Evolutionary conservation across 2,888 invertebrate species (phyloP).

Genomic region (Cancer borealis): DNA sequence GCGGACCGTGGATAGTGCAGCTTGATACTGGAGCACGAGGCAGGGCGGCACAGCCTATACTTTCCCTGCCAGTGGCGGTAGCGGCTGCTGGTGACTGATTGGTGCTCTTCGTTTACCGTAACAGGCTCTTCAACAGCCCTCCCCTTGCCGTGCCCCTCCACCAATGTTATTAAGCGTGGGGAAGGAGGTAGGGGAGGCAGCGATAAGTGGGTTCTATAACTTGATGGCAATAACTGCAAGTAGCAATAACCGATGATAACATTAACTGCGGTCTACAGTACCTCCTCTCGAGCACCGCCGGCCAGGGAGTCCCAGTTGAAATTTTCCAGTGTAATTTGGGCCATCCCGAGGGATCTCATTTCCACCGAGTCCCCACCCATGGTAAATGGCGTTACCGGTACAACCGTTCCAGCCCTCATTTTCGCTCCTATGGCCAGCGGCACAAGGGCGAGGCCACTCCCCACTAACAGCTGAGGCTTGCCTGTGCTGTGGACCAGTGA

Average conservation of each 20-base stretch:
- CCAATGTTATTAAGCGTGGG: slow-evolving; percentile 1
- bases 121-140: slow-evolving; percentile 29
- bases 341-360: slow-evolving; percentile 73
- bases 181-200: slow-evolving; percentile 13
- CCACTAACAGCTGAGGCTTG: slow-evolving; percentile 17
- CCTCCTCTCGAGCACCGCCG: slow-evolving; percentile 62
- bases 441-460: slow-evolving; percentile 43
- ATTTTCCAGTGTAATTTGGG: slow-evolving; percentile 76
- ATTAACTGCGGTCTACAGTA: slow-evolving; percentile 52
- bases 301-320: slow-evolving; percentile 74
- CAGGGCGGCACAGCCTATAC: slow-evolving; percentile 2
- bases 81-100: slow-evolving; percentile 46
- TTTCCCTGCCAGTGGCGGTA: neutral
- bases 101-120: slow-evolving; percentile 32
- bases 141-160: neutral
- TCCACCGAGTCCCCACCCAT: slow-evolving; percentile 73
- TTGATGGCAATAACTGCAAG: slow-evolving; percentile 51
- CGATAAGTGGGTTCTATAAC: slow-evolving; percentile 49
- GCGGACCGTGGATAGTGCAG: slow-evolving; percentile 41
- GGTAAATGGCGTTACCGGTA: slow-evolving; percentile 65
- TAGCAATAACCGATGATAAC: slow-evolving; percentile 67
- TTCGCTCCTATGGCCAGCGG: slow-evolving; percentile 44
- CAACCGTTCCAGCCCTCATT: neutral
- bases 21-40: slow-evolving; percentile 29
- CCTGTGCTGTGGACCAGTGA: slow-evolving; percentile 62